Percentiles rank a stretch among this genome's conserved stretches.
Conservation (phyloP, 2,888 invertebrate genomes). For the Pseudococcus viburni region DNA sequence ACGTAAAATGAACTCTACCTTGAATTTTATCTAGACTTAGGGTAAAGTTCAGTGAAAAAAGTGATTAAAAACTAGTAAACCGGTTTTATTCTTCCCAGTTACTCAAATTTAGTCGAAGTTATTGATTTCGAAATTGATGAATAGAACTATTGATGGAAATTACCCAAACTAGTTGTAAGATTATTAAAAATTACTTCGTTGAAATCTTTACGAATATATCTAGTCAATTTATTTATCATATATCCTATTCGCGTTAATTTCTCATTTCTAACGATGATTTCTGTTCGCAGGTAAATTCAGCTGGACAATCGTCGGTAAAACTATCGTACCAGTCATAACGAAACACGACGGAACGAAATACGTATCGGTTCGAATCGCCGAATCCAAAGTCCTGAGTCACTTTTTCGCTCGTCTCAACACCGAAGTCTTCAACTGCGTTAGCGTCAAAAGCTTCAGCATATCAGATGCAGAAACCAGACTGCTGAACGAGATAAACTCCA, state of each 20-base stretch:
- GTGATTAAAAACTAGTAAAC: too few relatives aligned
- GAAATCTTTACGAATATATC: too few relatives aligned
- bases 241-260: too few relatives aligned
- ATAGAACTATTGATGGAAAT: too few relatives aligned
- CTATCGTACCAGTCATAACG: constrained; percentile 85
- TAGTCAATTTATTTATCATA: neutral
- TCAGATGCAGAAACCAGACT: constrained; percentile 91
- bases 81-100: too few relatives aligned
- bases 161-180: too few relatives aligned
- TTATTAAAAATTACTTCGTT: too few relatives aligned
- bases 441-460: constrained; percentile 93
- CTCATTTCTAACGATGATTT: neutral
- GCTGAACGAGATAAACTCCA: constrained; percentile 91
- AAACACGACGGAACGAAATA: constrained; percentile 79
- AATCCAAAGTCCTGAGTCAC: constrained; percentile 89
- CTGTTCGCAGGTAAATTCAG: constrained; percentile 78
- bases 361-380: constrained; percentile 95
- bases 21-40: too few relatives aligned
- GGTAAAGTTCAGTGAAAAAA: too few relatives aligned
- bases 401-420: constrained; percentile 90
- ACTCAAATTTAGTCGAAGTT: too few relatives aligned
- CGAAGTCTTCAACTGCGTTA: constrained; percentile 91
- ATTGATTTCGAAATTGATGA: too few relatives aligned
- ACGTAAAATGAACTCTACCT: too few relatives aligned
- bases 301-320: constrained; percentile 90